Percentiles rank a stretch among this genome's conserved stretches.
phyloP scores from a whole-genome alignment of 1,140 invertebrate species.

The Dendroctonus ponderosae region DNA sequence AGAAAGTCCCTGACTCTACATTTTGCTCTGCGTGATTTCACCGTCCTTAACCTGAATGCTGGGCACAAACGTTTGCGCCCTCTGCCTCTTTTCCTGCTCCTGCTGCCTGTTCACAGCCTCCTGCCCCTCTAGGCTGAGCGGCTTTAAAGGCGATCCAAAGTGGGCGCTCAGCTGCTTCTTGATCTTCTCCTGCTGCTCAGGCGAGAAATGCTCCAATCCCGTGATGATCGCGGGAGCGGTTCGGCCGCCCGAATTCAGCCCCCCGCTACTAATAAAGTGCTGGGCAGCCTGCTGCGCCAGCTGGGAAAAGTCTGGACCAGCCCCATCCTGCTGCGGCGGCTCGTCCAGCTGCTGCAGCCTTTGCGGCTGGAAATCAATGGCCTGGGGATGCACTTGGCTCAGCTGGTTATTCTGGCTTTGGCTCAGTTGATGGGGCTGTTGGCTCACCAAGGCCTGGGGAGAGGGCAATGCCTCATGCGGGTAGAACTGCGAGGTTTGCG shows the following conservation, averaged over 20 bases:
- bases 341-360: constrained; percentile 9
- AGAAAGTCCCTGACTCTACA: too few relatives aligned
- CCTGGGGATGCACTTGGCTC: not conserved
- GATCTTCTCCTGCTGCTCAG: constrained; percentile 49
- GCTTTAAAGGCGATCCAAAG: constrained; percentile 39
- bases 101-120: constrained; percentile 8
- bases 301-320: constrained; percentile 34
- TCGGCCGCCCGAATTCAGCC: constrained; percentile 15
- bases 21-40: constrained; percentile 14
- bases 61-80: constrained; percentile 35
- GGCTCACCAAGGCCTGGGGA: constrained; percentile 17
- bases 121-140: constrained; percentile 12
- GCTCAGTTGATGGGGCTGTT: constrained; percentile 14
- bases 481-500: constrained; percentile 3
- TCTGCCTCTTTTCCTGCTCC: constrained; percentile 9
- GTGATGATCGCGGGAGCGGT: constrained; percentile 47
- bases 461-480: constrained; percentile 20
- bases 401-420: not conserved
- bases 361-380: constrained; percentile 1
- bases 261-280: constrained; percentile 31
- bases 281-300: constrained; percentile 43
- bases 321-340: constrained; percentile 20
- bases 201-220: constrained; percentile 47
- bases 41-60: constrained; percentile 36
- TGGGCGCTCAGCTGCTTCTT: constrained; percentile 45